Base-by-base conservation (phyloP, 2,888 invertebrate genomes). In the Emmelina monodactyla region DNA sequence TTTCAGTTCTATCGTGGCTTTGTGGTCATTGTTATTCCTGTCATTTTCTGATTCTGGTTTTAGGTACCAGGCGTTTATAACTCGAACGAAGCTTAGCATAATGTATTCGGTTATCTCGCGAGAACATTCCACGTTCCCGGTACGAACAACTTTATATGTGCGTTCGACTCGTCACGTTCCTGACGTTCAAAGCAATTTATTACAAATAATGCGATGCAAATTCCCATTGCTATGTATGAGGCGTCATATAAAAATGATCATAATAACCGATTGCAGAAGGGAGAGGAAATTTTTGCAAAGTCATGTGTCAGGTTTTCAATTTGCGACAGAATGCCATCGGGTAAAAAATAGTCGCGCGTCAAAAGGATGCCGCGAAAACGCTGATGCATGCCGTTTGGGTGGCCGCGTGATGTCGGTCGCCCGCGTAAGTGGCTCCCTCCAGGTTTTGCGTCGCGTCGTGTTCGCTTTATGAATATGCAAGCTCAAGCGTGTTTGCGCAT, bases 111-210 rank as follows among this genome's bases (percentile, higher is more conserved):
- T 63, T 66, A 66, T 60, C 62, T 58, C 44, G 49, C 39, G 41
- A 42, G 52, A 50, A 51, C 65, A 61, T 52, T 50, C 57, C 52
- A 40, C 43, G 44, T 42, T 40, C 43, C 45, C 45, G 47, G 49
- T 29, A 5, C n/a, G n/a, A n/a, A n/a, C 25, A 32, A 31, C 29
- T 30, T 33, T 14, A 50, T 45, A 58, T 50, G 46, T 45, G 46
- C 50, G 51, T 52, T 55, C 53, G 40, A 53, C 47, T 58, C 57
- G 58, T 63, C 70, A 66, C 70, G 66, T 67, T 51, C 57, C 47
- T 51, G 61, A 55, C 66, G 64, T 70, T 66, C 64, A 53, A 49
- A 51, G 53, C 58, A 62, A 68, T 68, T 65, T 67, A 62, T 62
- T 55, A 57, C 25, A 25, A 25, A 57, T 58, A 58, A 62, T 58